These are phyloP conservation scores for Macroglossus sobrinus DNA, from an alignment of 2,113 vertebrate genomes.

Conservation along the genomic window DNA sequence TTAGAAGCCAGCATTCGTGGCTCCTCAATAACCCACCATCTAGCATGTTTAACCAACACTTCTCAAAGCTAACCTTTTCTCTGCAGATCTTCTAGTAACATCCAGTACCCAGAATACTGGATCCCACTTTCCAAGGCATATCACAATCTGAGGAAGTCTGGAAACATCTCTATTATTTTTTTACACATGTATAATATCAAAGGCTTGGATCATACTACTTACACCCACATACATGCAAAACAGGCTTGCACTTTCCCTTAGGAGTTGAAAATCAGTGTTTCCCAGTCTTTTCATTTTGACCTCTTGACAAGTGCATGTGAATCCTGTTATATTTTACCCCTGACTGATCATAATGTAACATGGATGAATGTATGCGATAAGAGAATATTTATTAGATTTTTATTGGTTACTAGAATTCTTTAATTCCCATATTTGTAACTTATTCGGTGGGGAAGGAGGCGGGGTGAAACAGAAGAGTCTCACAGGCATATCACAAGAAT, in stretches of 20 bases:
- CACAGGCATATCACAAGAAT: neutral
- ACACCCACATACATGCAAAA: neutral
- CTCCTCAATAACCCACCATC: neutral
- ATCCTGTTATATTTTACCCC: neutral
- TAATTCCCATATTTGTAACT: neutral
- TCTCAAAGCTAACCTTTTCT: neutral
- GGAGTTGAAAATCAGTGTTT: neutral
- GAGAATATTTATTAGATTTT: neutral
- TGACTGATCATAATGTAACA: neutral
- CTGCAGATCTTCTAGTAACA: neutral
- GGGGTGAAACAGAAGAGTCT: rapidly evolving
- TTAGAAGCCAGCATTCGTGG: neutral
- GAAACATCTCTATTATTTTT: neutral
- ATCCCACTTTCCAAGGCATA: neutral
- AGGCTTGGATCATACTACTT: neutral
- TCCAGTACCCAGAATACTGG: neutral
- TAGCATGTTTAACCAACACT: neutral
- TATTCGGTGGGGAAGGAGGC: rapidly evolving
- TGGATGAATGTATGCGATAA: neutral
- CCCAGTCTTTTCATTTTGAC: neutral
- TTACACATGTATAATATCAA: neutral
- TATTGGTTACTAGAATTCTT: neutral
- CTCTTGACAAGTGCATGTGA: neutral
- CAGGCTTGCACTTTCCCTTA: neutral
- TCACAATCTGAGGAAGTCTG: neutral